Base-by-base conservation (phyloP, 2,113 vertebrate genomes). In the Marcusenius ussheri region DNA sequence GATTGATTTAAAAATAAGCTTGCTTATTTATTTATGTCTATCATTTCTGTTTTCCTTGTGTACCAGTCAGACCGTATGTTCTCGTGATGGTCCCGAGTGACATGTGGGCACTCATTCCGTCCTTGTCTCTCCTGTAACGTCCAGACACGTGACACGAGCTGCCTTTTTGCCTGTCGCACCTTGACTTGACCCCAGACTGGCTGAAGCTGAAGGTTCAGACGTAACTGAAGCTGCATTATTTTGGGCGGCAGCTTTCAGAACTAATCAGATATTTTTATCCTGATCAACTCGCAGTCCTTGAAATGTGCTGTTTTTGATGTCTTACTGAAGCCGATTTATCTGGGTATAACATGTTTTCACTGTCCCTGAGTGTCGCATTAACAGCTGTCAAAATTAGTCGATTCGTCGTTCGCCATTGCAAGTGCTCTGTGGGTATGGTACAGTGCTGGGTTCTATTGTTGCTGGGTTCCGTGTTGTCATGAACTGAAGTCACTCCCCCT, bases 21-120 rank as follows among this genome's bases (percentile, higher is more conserved):
- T 70, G 9, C 24, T 31, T 31, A 70, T n/a, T 70, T 35, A 8
- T 42, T 42, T 42, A 15, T 80, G 74, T 80, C 46, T 46, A 46
- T 51, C 50, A 19, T 42, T 80, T 19, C 74, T 80, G 74, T 80
- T 42, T 19, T 80, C 35, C 17, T 2, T 2, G 27, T 7, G 70
- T 35, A 6, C 6, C 11, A 5, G 4, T 77, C 35, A 39, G 15
- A 80, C 74, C 0, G 74, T 42, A 8, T 6, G 15, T 13, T 42
- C 19, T 19, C 3, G n/a, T 1, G 62, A 31, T 0, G 62, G 62
- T 70, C n/a, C n/a, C 10, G 2, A 31, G 62, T 31, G n/a, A 70
- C 9, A 10, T 3, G 24, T 1, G n/a, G 62, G 24, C 3, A 27
- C 8, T 9, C 0, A 4, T 0, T 0, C n/a, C 62, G 0, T 13